These are phyloP conservation scores for Cephus rjabovi DNA, from an alignment of 2,888 invertebrate genomes.

Conservation along the genomic window DNA sequence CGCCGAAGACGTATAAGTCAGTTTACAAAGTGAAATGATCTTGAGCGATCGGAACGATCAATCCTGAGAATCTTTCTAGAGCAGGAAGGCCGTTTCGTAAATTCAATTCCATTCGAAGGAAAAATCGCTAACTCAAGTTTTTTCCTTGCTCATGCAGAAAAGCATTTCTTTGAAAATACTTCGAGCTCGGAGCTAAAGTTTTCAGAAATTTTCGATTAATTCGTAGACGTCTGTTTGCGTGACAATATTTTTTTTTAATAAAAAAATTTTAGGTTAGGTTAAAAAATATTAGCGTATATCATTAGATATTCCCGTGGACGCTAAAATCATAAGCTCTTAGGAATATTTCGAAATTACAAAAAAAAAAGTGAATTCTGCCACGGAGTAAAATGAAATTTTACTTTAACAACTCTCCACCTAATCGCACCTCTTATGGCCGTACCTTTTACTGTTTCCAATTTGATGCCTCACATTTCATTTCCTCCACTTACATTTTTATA, in stretches of 20 bases:
- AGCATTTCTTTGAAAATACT: not conserved
- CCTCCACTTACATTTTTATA: not conserved
- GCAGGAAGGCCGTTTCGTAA: not conserved
- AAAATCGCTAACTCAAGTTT: not conserved
- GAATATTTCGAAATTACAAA: not conserved
- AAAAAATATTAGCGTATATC: not conserved
- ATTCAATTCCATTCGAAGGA: not conserved
- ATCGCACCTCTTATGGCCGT: not conserved
- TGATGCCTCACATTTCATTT: not conserved
- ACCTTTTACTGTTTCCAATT: not conserved
- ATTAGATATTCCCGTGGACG: not conserved
- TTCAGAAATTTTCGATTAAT: not conserved
- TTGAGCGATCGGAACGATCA: not conserved
- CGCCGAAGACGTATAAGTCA: not conserved
- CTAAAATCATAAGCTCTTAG: not conserved
- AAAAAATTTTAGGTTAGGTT: not conserved
- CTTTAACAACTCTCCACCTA: not conserved
- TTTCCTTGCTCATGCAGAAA: not conserved
- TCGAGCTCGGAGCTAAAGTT: not conserved
- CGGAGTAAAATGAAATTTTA: not conserved
- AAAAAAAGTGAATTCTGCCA: not conserved
- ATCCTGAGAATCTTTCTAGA: not conserved
- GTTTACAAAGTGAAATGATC: not conserved
- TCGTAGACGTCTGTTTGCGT: not conserved
- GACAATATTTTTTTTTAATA: not conserved